These are phyloP conservation scores for Melipona beecheii DNA, from an alignment of 2,888 invertebrate genomes.

Conservation along the genomic window DNA sequence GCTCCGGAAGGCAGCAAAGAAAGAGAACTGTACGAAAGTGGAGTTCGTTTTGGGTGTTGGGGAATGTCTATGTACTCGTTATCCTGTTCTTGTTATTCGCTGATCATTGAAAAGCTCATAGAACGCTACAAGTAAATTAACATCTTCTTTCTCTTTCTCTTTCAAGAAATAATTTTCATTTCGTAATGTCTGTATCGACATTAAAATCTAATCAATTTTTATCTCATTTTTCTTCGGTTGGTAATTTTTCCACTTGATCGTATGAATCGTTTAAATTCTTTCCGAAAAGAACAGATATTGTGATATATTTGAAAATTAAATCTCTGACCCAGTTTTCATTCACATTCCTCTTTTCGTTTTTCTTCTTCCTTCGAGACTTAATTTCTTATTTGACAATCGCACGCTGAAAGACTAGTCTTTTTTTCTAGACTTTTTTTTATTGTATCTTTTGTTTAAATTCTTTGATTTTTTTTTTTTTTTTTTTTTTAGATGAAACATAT, in stretches of 20 bases:
- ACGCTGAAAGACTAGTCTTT: background rate
- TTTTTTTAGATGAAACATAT: background rate
- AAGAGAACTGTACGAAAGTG: conserved; percentile 92
- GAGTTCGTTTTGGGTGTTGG: conserved; percentile 97
- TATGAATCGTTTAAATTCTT: no score
- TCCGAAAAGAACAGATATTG: no score
- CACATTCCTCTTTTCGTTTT: background rate
- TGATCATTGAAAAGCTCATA: conserved; percentile 94
- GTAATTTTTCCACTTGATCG: no score
- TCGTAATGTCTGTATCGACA: no score
- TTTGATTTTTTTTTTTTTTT: background rate
- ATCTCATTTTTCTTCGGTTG: no score
- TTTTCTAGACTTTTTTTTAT: background rate
- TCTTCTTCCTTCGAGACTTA: background rate
- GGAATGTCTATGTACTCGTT: conserved; percentile 98
- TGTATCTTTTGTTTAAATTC: background rate
- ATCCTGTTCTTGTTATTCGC: conserved; percentile 97
- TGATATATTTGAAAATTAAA: background rate
- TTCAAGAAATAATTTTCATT: background rate
- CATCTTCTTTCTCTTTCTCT: background rate
- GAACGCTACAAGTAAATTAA: conserved; percentile 84
- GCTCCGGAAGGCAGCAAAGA: conserved; percentile 88
- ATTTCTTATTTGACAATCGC: background rate
- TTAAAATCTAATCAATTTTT: no score
- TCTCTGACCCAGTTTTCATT: no score